These are phyloP conservation scores for Melanotus villosus DNA, from an alignment of 2,888 invertebrate genomes.

Conservation along the genomic window DNA sequence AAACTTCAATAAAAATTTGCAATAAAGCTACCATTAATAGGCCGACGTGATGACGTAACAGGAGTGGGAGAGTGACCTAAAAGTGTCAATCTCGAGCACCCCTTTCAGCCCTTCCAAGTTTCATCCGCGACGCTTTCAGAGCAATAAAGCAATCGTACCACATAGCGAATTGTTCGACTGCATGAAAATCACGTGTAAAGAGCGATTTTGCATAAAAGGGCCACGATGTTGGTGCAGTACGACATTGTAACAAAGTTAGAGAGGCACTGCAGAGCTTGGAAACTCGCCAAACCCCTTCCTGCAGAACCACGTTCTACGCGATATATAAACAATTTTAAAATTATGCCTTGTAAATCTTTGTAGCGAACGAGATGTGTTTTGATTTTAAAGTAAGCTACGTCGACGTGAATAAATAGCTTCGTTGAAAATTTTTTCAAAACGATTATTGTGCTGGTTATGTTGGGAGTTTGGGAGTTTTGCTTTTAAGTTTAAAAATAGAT, in stretches of 20 bases:
- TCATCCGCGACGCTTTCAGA: constrained; percentile 5
- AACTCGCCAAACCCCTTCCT: constrained; percentile 45
- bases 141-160: constrained; percentile 15
- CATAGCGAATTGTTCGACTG: background rate
- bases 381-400: constrained; percentile 15
- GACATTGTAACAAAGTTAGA: constrained; percentile 29
- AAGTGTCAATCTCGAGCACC: constrained; percentile 34
- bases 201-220: constrained; percentile 21
- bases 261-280: constrained; percentile 47
- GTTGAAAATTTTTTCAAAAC: constrained; percentile 15
- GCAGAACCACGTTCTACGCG: constrained; percentile 32
- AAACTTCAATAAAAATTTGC: background rate
- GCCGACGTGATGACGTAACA: constrained; percentile 17
- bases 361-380: constrained; percentile 20
- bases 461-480: background rate
- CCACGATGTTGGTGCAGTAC: constrained; percentile 41
- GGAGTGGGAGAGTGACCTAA: constrained; percentile 25
- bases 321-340: constrained; percentile 37
- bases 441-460: constrained; percentile 20
- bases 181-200: constrained; percentile 25
- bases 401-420: constrained; percentile 16
- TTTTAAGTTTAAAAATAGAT: constrained; percentile 16
- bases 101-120: constrained; percentile 20
- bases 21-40: constrained; percentile 7
- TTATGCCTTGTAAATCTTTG: constrained; percentile 24